Percentiles rank a stretch among this genome's conserved stretches.
Conservation (phyloP, 2,888 invertebrate genomes). For the Drosophila prostipennis region DNA sequence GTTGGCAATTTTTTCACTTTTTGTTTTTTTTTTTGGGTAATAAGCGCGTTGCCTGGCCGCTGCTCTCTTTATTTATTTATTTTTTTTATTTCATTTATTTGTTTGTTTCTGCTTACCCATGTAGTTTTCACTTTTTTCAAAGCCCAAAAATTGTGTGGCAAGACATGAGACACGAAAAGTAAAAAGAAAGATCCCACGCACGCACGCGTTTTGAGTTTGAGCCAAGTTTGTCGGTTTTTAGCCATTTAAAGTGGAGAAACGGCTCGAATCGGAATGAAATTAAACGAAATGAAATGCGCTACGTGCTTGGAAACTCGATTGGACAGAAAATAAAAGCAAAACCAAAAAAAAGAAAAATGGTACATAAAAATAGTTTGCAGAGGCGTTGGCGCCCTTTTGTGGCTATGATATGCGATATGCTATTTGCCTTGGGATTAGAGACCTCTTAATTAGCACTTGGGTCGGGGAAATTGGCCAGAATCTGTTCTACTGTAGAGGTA, state of each 20-base stretch:
- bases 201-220: slow-evolving; percentile 47
- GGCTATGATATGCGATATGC: neutral
- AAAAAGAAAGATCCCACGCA: slow-evolving; percentile 48
- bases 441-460: slow-evolving; percentile 20
- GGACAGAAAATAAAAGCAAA: neutral
- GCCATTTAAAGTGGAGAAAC: slow-evolving; percentile 25
- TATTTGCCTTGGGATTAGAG: slow-evolving; percentile 17
- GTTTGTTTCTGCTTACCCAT: slow-evolving; percentile 24
- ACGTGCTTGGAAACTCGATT: slow-evolving; percentile 63
- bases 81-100: slow-evolving; percentile 16
- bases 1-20: slow-evolving; percentile 64
- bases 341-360: neutral
- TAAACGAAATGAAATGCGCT: slow-evolving; percentile 67
- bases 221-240: slow-evolving; percentile 61
- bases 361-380: slow-evolving; percentile 36
- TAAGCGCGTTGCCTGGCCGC: slow-evolving; percentile 30
- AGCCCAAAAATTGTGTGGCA: slow-evolving; percentile 52
- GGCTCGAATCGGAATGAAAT: slow-evolving; percentile 31
- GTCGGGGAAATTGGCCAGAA: neutral
- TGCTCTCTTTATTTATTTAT: slow-evolving; percentile 31
- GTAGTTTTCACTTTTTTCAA: slow-evolving; percentile 71
- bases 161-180: slow-evolving; percentile 15
- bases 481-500: neutral
- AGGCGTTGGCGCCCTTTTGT: slow-evolving; percentile 2
- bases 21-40: slow-evolving; percentile 37